These are phyloP conservation scores for Pagrus major DNA, from an alignment of 2,113 vertebrate genomes.

Conservation along the genomic window DNA sequence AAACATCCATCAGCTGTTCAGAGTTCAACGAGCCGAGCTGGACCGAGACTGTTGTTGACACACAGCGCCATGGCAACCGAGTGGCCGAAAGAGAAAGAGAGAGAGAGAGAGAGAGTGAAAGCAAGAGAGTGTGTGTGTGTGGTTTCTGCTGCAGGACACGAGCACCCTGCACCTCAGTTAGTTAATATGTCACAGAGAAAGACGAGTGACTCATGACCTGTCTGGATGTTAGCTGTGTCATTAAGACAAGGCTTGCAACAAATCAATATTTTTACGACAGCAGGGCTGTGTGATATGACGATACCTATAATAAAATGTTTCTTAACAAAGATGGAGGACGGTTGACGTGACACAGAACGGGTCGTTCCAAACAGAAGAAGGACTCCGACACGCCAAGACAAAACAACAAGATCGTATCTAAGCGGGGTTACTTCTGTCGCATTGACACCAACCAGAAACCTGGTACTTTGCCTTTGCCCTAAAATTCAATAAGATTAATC, in stretches of 20 bases:
- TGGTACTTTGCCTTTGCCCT: too few species aligned
- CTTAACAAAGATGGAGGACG: too few species aligned
- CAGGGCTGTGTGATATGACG: too few species aligned
- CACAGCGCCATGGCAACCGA: constrained; percentile 34
- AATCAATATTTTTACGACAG: too few species aligned
- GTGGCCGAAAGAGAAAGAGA: not conserved
- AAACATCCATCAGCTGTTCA: constrained; percentile 24
- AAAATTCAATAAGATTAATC: too few species aligned
- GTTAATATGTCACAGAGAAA: constrained; percentile 23
- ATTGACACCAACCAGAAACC: too few species aligned
- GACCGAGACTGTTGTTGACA: constrained; percentile 27
- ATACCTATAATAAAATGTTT: too few species aligned
- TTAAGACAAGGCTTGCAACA: not conserved
- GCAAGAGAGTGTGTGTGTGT: not conserved
- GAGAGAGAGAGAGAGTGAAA: not conserved
- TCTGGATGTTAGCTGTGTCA: not conserved
- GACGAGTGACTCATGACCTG: not conserved
- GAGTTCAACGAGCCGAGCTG: constrained; percentile 3
- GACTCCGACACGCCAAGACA: too few species aligned
- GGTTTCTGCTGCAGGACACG: not conserved
- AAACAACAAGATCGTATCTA: too few species aligned
- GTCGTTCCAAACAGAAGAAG: too few species aligned
- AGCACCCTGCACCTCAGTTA: not conserved
- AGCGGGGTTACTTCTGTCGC: too few species aligned
- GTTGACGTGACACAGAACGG: too few species aligned